These are phyloP conservation scores for Bradypodion ventrale DNA, from an alignment of 2,797 vertebrate species.

Conservation along the genomic window DNA sequence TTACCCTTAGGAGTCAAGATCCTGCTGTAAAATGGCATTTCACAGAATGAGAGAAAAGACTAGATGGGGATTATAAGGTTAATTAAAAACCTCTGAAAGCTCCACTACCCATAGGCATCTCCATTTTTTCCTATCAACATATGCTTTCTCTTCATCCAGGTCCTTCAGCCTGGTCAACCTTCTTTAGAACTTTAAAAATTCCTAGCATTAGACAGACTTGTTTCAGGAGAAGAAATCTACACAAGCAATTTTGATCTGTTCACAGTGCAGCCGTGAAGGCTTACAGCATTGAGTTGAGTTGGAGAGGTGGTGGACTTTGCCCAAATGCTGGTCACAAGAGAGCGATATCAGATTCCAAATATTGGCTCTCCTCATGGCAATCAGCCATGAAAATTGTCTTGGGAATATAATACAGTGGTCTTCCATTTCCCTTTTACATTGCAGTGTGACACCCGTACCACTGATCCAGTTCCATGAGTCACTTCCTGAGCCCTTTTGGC, in stretches of 20 bases:
- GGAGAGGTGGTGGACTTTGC: neutral
- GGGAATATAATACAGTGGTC: no score
- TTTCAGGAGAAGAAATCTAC: neutral
- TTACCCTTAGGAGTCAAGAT: neutral
- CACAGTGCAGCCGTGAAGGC: neutral
- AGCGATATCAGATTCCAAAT: no score
- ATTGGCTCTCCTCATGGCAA: no score
- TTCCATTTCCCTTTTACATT: no score
- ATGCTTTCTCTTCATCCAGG: no score
- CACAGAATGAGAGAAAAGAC: neutral
- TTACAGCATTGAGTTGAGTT: neutral
- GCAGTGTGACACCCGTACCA: no score
- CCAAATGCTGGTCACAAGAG: neutral
- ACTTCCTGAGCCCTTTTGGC: no score
- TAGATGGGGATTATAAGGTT: neutral
- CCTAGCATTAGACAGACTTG: neutral
- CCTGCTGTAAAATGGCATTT: neutral
- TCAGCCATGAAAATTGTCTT: no score
- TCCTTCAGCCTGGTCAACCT: neutral
- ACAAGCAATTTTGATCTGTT: neutral
- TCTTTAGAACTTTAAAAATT: neutral
- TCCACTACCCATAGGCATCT: neutral
- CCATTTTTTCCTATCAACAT: neutral
- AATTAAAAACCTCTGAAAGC: slow-evolving; percentile 20
- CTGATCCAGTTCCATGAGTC: no score